Evolutionary conservation across 92 coral and sea anemone genomes (phyloP).

Genomic region (Porites divaricata): DNA sequence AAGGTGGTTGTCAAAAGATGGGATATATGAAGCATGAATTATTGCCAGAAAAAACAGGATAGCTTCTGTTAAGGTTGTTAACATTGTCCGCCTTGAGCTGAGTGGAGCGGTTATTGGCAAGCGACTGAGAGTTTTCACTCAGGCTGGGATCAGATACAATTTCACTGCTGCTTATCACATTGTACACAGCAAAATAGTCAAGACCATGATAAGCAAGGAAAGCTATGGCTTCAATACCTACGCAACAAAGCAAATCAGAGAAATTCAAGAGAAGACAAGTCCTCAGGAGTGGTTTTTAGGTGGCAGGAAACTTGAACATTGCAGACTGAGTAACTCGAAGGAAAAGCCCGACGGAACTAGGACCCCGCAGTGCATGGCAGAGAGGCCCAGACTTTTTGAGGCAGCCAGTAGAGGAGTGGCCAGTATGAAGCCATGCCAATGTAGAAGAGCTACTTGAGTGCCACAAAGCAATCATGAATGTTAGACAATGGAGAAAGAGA

Average conservation of each 20-base stretch:
- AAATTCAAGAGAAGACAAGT: slow-evolving; percentile 55
- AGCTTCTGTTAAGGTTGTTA: slow-evolving; percentile 55
- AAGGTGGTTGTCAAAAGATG: slow-evolving; percentile 53
- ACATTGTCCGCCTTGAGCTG: slow-evolving; percentile 59
- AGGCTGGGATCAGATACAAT: slow-evolving; percentile 34
- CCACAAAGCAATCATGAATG: slow-evolving; percentile 12
- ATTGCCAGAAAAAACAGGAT: slow-evolving; percentile 60
- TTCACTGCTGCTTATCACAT: slow-evolving; percentile 47
- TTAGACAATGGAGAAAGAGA: neutral
- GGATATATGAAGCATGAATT: slow-evolving; percentile 28
- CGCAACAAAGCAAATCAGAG: slow-evolving; percentile 56
- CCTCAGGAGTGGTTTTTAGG: slow-evolving; percentile 56
- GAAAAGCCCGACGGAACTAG: slow-evolving; percentile 13
- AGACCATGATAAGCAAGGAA: slow-evolving; percentile 64
- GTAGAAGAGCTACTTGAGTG: slow-evolving; percentile 24
- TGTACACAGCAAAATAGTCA: slow-evolving; percentile 67
- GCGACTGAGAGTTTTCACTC: slow-evolving; percentile 33
- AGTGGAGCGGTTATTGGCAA: slow-evolving; percentile 58
- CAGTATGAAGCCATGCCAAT: slow-evolving; percentile 17
- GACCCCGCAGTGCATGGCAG: slow-evolving; percentile 7
- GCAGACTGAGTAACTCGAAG: slow-evolving; percentile 26
- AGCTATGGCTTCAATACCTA: slow-evolving; percentile 67
- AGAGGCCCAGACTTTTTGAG: slow-evolving; percentile 22
- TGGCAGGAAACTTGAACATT: slow-evolving; percentile 49
- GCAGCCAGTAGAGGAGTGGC: slow-evolving; percentile 27